Evolutionary conservation across 1,140 invertebrate genomes (phyloP).

Genomic region (Drosophila sproati): DNA sequence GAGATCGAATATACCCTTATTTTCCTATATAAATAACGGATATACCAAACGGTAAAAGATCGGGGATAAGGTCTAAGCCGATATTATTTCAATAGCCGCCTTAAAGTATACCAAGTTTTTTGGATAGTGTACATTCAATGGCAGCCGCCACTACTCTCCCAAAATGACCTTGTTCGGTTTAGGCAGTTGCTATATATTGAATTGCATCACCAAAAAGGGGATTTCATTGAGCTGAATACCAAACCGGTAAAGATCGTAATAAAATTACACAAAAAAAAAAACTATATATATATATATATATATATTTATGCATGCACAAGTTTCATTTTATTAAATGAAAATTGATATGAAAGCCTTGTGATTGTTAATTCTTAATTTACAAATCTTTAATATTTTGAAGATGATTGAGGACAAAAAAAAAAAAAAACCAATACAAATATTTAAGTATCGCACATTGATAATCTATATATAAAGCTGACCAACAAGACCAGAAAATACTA

Average conservation of each 20-base stretch:
- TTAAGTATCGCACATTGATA: constrained; percentile 7
- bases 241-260: background rate
- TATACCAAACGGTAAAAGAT: no score
- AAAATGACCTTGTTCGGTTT: background rate
- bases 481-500: background rate
- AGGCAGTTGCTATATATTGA: background rate
- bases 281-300: background rate
- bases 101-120: constrained; percentile 38
- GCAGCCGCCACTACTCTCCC: background rate
- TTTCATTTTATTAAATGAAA: background rate
- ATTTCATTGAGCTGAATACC: background rate
- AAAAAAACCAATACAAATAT: background rate
- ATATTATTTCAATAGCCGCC: constrained; percentile 14
- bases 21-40: no score
- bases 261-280: background rate
- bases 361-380: no score
- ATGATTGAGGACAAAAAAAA: no score
- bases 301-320: background rate
- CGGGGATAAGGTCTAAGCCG: background rate
- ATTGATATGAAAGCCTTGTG: background rate
- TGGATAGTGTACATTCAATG: background rate
- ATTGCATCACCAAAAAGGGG: background rate
- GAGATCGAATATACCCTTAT: no score
- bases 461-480: constrained; percentile 24
- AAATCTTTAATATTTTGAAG: no score